These are phyloP conservation scores for Leucoraja erinaceus DNA, from an alignment of 2,113 vertebrate species.

Conservation along the genomic window DNA sequence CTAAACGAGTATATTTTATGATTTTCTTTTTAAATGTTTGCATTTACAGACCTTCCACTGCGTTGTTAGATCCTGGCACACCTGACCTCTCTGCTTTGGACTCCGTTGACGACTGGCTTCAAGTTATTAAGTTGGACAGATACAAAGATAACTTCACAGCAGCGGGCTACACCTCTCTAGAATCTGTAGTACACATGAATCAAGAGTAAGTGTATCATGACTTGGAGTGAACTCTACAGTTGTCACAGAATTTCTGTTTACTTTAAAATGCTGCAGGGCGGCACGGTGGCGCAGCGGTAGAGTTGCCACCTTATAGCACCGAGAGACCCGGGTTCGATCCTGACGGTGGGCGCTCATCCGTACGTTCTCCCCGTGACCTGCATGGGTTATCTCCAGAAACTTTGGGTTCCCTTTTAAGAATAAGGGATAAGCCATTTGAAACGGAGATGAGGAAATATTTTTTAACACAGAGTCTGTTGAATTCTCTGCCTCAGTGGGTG, in stretches of 20 bases:
- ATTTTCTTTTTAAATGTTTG: slow-evolving; percentile 24
- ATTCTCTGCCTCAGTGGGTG: too few species aligned
- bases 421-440: too few species aligned
- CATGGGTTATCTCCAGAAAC: too few species aligned
- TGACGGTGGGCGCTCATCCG: too few species aligned
- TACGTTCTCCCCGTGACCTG: too few species aligned
- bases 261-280: background rate
- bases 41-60: slow-evolving; percentile 70
- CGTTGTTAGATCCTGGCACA: slow-evolving; percentile 82
- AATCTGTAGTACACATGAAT: slow-evolving; percentile 89
- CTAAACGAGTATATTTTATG: background rate
- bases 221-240: background rate
- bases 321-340: too few species aligned
- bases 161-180: slow-evolving; percentile 82
- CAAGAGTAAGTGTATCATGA: slow-evolving; percentile 77
- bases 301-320: too few species aligned
- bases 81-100: slow-evolving; percentile 74
- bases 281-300: too few species aligned
- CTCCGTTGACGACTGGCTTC: slow-evolving; percentile 87
- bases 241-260: background rate
- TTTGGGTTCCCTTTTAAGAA: too few species aligned
- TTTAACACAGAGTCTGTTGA: too few species aligned
- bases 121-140: slow-evolving; percentile 92
- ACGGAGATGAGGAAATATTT: too few species aligned
- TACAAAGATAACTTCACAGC: slow-evolving; percentile 95